phyloP scores from a whole-genome alignment of 2,888 invertebrate species.

The Ophion slaviceki region DNA sequence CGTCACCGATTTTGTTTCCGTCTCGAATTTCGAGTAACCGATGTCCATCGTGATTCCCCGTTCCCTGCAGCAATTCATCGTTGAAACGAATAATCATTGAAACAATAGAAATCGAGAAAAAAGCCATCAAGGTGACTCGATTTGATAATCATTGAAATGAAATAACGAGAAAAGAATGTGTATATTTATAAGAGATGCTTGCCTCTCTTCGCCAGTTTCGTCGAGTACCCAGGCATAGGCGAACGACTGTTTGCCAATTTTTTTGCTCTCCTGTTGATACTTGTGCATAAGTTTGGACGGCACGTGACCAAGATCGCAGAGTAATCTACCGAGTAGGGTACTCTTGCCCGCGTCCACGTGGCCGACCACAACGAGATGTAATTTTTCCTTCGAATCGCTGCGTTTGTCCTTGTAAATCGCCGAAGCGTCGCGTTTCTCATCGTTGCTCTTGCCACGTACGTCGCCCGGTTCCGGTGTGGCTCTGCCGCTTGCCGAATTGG shows the following conservation, averaged over 20 bases:
- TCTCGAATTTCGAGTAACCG: slow-evolving; percentile 96
- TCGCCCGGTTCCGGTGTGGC: slow-evolving; percentile 72
- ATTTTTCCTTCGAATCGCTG: slow-evolving; percentile 91
- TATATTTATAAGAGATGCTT: slow-evolving; percentile 52
- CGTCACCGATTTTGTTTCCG: slow-evolving; percentile 91
- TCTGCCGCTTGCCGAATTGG: slow-evolving; percentile 86
- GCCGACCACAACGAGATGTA: slow-evolving; percentile 96
- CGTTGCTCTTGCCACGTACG: slow-evolving; percentile 80
- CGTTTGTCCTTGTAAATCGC: slow-evolving; percentile 90
- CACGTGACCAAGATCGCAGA: slow-evolving; percentile 93
- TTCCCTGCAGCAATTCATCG: slow-evolving; percentile 84
- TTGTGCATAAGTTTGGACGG: slow-evolving; percentile 88
- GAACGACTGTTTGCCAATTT: slow-evolving; percentile 98
- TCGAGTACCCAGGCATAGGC: slow-evolving; percentile 99
- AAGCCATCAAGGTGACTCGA: too few relatives aligned
- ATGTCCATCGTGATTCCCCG: slow-evolving; percentile 99
- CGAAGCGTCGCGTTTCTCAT: slow-evolving; percentile 86
- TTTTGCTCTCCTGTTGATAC: slow-evolving; percentile 98
- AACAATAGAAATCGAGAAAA: neutral
- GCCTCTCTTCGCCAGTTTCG: slow-evolving; percentile 98
- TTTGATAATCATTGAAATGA: too few relatives aligned
- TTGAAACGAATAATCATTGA: neutral
- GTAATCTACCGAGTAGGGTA: slow-evolving; percentile 97
- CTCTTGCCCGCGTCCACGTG: slow-evolving; percentile 99
- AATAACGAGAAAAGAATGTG: neutral